These are phyloP conservation scores for Chelon labrosus DNA, from an alignment of 2,797 vertebrate genomes.

Conservation along the genomic window DNA sequence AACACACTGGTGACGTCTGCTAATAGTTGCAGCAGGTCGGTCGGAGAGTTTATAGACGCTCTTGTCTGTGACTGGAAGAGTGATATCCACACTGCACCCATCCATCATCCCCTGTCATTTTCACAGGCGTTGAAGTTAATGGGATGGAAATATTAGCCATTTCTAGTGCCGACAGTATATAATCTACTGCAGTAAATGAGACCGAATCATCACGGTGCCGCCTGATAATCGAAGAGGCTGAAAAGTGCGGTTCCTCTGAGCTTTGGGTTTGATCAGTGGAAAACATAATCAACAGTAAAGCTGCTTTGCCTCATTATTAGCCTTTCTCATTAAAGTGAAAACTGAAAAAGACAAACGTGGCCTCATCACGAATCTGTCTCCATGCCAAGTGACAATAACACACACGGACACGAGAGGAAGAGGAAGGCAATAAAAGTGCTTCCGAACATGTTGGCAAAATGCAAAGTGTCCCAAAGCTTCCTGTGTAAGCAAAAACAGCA, in stretches of 20 bases:
- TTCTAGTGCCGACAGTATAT: constrained; percentile 54
- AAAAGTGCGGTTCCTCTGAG: constrained; percentile 24
- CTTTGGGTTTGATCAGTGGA: constrained; percentile 32
- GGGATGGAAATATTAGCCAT: constrained; percentile 64
- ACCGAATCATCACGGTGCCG: constrained; percentile 30
- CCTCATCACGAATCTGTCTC: constrained; percentile 20
- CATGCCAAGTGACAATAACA: constrained; percentile 11
- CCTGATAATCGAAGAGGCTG: constrained; percentile 45
- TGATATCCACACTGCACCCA: constrained; percentile 28
- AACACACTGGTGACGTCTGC: constrained; percentile 50
- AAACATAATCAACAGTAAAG: constrained; percentile 40
- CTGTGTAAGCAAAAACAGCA: constrained; percentile 47
- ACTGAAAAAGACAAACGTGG: constrained; percentile 24
- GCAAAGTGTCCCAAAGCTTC: constrained; percentile 38
- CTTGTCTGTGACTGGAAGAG: constrained; percentile 31
- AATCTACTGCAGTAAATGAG: constrained; percentile 46
- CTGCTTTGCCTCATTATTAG: constrained; percentile 17
- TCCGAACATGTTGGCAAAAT: constrained; percentile 51
- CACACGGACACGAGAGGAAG: constrained; percentile 17
- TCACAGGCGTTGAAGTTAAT: constrained; percentile 59
- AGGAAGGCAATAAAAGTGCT: constrained; percentile 42
- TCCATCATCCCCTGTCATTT: constrained; percentile 52
- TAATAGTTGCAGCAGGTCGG: constrained; percentile 58
- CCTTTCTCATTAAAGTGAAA: constrained; percentile 41
- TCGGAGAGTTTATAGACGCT: constrained; percentile 35